Base-by-base conservation (phyloP, 2,113 vertebrate species). In the Microtus oregoni region DNA sequence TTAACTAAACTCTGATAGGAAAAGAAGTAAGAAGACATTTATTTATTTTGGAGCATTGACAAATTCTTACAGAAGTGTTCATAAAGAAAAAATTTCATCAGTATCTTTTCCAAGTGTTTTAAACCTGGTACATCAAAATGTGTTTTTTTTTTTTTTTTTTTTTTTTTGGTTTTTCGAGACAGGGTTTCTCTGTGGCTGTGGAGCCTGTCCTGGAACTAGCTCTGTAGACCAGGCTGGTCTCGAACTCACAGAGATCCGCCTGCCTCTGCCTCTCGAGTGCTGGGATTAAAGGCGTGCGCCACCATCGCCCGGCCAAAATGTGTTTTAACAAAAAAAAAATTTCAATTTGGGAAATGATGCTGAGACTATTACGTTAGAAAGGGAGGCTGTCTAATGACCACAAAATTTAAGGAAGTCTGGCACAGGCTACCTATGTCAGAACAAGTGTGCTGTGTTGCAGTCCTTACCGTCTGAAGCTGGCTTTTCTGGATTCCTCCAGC, bases 41-140 rank as follows among this genome's bases (percentile, higher is more conserved):
- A 83, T 41, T 92, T 73, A 73, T 73, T 41, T 75, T 87, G 55
- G 44, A 86, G 61, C 44, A 35, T 4, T 78, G 61, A 70, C n/a
- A 82, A 86, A 87, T 87, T 44, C 22, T 44, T 92, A 77, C 85
- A 73, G 41, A 95, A 77, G 78, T 79, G 52, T 96, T 96, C 52
- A 52, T 5, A 75, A 96, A 76, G 28, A 90, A 3, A 3, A 24
- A 94, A 73, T 44, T 94, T 55, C 61, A 82, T 2, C 78, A 38
- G 92, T 93, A 47, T 87, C 70, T 77, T 92, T 97, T 58, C 61
- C 41, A 20, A 91, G 17, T 75, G 12, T 79, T 92, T 81, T 20
- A n/a, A 1, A 95, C 28, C 38, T 88, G 35, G 41, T 10, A 89
- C 35, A 38, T 85, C 38, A 44, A 94, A 81, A 14, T 82, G 67